Evolutionary conservation across 2,888 invertebrate species (phyloP).

Genomic region (Sesia bembeciformis): DNA sequence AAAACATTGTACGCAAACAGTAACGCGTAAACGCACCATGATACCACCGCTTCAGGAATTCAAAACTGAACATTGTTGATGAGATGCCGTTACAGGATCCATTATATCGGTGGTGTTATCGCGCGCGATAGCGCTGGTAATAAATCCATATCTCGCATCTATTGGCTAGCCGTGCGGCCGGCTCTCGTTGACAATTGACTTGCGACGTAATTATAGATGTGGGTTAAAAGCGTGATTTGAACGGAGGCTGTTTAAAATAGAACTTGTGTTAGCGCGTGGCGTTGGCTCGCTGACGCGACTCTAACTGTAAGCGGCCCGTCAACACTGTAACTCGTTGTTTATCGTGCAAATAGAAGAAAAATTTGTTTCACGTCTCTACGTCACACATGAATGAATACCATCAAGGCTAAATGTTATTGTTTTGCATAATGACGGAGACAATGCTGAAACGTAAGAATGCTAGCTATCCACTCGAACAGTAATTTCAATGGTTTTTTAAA

Average conservation of each 20-base stretch:
- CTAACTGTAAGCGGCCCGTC: constrained; percentile 36
- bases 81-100: constrained; percentile 31
- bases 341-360: constrained; percentile 61
- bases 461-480: no score
- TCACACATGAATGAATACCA: constrained; percentile 56
- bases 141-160: constrained; percentile 29
- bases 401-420: constrained; percentile 57
- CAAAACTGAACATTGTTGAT: constrained; percentile 63
- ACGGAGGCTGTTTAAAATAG: constrained; percentile 27
- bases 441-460: constrained; percentile 16
- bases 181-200: constrained; percentile 18
- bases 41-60: constrained; percentile 65
- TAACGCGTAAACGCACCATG: constrained; percentile 42
- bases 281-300: constrained; percentile 35
- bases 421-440: constrained; percentile 30
- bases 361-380: constrained; percentile 53
- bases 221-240: constrained; percentile 15
- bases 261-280: constrained; percentile 28
- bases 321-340: constrained; percentile 39
- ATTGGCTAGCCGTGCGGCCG: constrained; percentile 12
- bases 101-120: constrained; percentile 52
- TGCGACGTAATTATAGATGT: constrained; percentile 26
- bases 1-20: constrained; percentile 1
- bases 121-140: constrained; percentile 32
- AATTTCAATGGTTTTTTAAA: no score